Base-by-base conservation (phyloP, 2,888 invertebrate species). In the Hyposoter dolosus region DNA sequence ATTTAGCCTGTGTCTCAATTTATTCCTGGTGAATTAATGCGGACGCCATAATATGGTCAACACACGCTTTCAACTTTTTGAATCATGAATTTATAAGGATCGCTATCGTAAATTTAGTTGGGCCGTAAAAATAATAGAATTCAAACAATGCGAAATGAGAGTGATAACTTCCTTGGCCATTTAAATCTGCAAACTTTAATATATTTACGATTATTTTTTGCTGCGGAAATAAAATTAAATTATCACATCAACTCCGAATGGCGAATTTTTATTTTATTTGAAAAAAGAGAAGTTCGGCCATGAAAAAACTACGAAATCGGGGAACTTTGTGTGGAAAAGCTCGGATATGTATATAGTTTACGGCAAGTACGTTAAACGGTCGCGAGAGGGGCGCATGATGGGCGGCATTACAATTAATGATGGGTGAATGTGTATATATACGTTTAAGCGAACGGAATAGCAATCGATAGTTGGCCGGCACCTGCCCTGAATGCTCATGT, bases 341-440 rank as follows among this genome's bases (percentile, higher is more conserved):
- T 43, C 47, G 32, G 35, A 63, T 28, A 47, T 65, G 32, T 45
- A 75, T 53, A 65, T 65, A 72, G 43, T 69, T 60, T 72, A 45
- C 23, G n/a, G 63, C 3, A 53, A 71, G 84, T 83, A 87, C 88
- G 90, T 89, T 91, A 91, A 91, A 91, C 90, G 90, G 89, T 60
- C 45, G 72, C 60, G 83, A 45, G 63, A 50, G 75, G 56, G 87
- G 87, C 88, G 86, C 88, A 28, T 60, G 88, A 88, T 88, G 90
- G 83, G 86, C 89, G 89, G 92, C 90, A 92, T 92, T 90, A 92
- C 92, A 92, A 92, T 92, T 92, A 92, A 92, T 89, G 91, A 91
- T 88, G 90, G 83, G 89, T 56, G 65, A 65, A 71, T 47, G 72
- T 66, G 72, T 79, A 74, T 75, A 75, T 83, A 89, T 47, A 72